Percentiles rank a stretch among this genome's conserved stretches.
phyloP scores from a whole-genome alignment of 2,888 invertebrate species.

The Lydus trimaculatus region DNA sequence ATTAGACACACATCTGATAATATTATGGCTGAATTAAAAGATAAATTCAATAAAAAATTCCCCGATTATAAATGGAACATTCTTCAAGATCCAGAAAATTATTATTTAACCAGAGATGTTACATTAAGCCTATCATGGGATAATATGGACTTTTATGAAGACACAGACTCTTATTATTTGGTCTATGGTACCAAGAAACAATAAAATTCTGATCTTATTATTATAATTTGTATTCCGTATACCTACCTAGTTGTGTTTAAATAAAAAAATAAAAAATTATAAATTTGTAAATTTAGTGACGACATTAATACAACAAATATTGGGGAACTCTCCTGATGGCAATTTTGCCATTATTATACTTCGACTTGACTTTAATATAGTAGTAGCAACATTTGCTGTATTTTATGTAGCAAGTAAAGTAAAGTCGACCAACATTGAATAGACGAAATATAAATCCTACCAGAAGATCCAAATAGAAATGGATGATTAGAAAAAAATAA shows the following conservation, averaged over 20 bases:
- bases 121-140: conserved; percentile 13
- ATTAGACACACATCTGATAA: not conserved
- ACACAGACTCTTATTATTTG: conserved; percentile 12
- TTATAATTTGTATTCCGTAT: conserved; percentile 10
- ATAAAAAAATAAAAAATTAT: no score
- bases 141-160: conserved; percentile 20
- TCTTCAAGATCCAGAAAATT: conserved; percentile 11
- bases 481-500: conserved; percentile 38
- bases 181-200: conserved; percentile 14
- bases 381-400: no score
- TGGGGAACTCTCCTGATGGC: no score
- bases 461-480: no score
- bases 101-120: conserved; percentile 19
- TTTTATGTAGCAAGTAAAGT: no score
- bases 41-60: conserved; percentile 16
- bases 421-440: no score
- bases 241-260: no score
- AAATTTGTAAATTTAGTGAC: no score
- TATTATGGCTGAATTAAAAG: conserved; percentile 6
- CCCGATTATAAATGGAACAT: conserved; percentile 23
- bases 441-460: no score
- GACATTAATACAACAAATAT: no score
- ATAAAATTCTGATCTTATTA: not conserved
- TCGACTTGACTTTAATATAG: no score
- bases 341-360: no score